Percentiles rank a stretch among this genome's conserved stretches.
phyloP scores from a whole-genome alignment of 92 coral and sea anemone genomes.

The Porites evermanni region DNA sequence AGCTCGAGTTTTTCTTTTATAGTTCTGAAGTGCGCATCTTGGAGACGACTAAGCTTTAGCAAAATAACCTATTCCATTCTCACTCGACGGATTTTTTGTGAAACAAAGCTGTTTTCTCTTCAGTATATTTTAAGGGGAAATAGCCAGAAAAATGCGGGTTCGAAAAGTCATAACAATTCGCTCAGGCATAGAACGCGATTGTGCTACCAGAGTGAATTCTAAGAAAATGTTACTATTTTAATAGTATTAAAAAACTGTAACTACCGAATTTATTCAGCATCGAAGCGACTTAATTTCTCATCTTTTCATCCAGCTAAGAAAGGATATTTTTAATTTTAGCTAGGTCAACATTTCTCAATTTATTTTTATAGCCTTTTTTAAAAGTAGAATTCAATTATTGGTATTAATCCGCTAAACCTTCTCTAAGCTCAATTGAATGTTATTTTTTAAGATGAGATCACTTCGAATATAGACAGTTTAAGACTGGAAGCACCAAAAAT shows the following conservation, averaged over 20 bases:
- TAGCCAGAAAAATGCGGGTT: too few species aligned
- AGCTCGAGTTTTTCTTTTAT: too few species aligned
- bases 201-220: too few species aligned
- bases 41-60: too few species aligned
- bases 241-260: not conserved
- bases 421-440: slow-evolving; percentile 3
- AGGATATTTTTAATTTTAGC: slow-evolving; percentile 7
- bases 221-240: too few species aligned
- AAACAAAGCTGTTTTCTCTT: too few species aligned
- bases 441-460: slow-evolving; percentile 22
- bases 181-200: too few species aligned
- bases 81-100: too few species aligned
- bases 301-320: not conserved
- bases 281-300: not conserved
- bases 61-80: too few species aligned
- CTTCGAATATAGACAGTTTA: not conserved
- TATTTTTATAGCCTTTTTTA: slow-evolving; percentile 15
- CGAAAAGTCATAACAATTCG: too few species aligned
- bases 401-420: slow-evolving; percentile 12
- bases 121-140: too few species aligned
- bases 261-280: not conserved
- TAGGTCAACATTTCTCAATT: slow-evolving; percentile 30
- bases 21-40: too few species aligned
- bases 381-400: slow-evolving; percentile 2
- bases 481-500: not conserved